Conservation (phyloP, 2,113 vertebrate species). For the Plectropomus leopardus region DNA sequence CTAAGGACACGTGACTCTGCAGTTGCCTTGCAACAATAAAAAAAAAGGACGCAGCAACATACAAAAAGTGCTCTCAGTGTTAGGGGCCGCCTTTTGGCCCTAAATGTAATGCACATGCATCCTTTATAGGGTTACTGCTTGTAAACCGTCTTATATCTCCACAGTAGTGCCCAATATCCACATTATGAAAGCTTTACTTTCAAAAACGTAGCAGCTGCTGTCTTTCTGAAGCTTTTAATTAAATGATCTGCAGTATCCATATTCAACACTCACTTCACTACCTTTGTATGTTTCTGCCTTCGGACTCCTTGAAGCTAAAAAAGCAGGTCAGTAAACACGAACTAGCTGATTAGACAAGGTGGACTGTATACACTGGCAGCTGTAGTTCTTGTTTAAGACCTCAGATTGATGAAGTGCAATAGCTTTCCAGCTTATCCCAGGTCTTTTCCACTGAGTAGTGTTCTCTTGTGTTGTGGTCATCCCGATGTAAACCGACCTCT, state of each 20-base stretch:
- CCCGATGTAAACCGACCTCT: neutral
- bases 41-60: too few species aligned
- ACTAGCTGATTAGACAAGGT: neutral
- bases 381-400: conserved; percentile 11
- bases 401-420: neutral
- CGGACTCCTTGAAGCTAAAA: conserved; percentile 55
- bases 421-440: neutral
- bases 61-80: too few species aligned
- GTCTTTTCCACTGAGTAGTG: neutral
- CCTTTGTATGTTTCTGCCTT: conserved; percentile 35
- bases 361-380: neutral
- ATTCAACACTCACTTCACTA: conserved; percentile 16
- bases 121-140: neutral
- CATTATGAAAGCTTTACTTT: neutral
- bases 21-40: too few species aligned
- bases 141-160: neutral
- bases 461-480: neutral
- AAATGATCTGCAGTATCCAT: neutral
- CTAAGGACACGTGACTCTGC: too few species aligned
- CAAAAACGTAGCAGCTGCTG: neutral
- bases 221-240: neutral
- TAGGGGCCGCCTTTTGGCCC: too few species aligned
- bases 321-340: conserved; percentile 68
- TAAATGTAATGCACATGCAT: too few species aligned
- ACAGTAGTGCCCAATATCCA: neutral